phyloP scores from a whole-genome alignment of 2,113 vertebrate genomes.

The Baryphthengus martii region DNA sequence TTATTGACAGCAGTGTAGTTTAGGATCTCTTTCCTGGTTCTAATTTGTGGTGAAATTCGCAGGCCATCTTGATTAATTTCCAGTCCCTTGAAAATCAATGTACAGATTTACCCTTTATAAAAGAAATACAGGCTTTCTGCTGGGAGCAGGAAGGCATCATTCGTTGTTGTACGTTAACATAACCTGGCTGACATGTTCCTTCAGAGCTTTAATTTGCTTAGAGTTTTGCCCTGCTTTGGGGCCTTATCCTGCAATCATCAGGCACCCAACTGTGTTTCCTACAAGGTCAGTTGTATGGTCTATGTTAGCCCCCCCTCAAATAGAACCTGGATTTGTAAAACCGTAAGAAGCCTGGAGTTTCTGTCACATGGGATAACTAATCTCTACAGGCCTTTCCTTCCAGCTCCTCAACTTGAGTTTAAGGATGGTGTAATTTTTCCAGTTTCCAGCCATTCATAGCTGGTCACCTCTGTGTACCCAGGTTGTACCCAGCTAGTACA shows the following conservation, averaged over 20 bases:
- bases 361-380: not conserved
- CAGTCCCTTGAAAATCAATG: not conserved
- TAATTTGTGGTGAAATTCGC: not conserved
- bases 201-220: not conserved
- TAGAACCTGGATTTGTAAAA: not conserved
- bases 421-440: not conserved
- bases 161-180: too few species aligned
- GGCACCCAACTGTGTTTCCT: not conserved
- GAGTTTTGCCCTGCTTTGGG: not conserved
- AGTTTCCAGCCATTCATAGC: not conserved
- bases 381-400: not conserved
- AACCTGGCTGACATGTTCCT: not conserved
- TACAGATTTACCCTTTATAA: not conserved
- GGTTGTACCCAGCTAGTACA: not conserved
- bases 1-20: not conserved
- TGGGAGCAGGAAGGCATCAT: not conserved
- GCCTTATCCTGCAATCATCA: not conserved
- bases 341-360: not conserved
- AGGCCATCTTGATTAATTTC: not conserved
- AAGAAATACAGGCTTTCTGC: not conserved
- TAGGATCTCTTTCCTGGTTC: not conserved
- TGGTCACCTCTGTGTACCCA: not conserved
- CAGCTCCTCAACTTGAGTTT: not conserved
- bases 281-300: not conserved
- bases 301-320: not conserved